Conservation (phyloP, 2,113 vertebrate genomes). For the Pterocles orientalis region DNA sequence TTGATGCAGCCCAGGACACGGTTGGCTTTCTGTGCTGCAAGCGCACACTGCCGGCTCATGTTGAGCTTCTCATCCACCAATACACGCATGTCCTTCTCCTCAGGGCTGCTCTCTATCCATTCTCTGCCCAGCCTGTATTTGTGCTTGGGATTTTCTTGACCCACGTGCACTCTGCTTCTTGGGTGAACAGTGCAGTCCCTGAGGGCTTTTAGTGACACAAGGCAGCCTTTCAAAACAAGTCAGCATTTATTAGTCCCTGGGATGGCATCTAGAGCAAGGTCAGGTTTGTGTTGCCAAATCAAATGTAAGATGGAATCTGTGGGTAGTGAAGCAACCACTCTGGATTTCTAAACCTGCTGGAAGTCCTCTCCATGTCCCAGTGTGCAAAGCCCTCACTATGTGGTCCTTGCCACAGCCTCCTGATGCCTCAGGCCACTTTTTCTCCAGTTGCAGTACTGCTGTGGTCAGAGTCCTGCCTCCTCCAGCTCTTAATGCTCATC, state of each 20-base stretch:
- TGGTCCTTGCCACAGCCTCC: background rate
- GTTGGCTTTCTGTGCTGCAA: too few species aligned
- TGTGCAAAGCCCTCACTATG: background rate
- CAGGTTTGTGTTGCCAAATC: background rate
- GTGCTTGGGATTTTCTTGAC: too few species aligned
- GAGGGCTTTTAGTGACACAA: background rate
- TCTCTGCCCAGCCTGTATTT: too few species aligned
- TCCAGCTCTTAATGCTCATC: background rate
- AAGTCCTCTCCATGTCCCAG: background rate
- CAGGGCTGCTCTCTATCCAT: too few species aligned
- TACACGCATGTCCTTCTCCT: too few species aligned
- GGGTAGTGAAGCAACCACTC: background rate
- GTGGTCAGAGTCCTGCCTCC: background rate
- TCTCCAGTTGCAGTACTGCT: background rate
- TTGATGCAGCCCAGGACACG: too few species aligned
- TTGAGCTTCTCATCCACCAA: too few species aligned
- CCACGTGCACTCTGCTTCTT: background rate
- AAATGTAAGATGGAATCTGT: background rate
- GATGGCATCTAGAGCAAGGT: background rate
- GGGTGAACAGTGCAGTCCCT: background rate
- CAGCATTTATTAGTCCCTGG: background rate
- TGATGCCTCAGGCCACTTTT: background rate
- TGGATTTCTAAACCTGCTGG: background rate
- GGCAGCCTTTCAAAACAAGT: background rate
- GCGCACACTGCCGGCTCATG: too few species aligned